These are phyloP conservation scores for Eonycteris spelaea DNA, from an alignment of 2,113 vertebrate genomes.

Conservation along the genomic window DNA sequence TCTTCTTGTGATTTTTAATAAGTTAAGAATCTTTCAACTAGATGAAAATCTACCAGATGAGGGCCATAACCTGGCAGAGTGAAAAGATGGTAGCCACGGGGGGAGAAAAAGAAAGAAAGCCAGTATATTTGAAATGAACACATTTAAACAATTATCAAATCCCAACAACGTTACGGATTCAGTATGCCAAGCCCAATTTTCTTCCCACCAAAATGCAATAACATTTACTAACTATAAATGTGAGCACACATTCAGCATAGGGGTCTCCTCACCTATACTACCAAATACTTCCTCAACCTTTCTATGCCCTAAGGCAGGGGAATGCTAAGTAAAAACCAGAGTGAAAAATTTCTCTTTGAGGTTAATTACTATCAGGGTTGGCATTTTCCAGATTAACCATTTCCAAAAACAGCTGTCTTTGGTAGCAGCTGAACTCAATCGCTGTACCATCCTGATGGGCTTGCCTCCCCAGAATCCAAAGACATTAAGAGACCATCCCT, in stretches of 20 bases:
- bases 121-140: neutral
- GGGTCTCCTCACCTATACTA: neutral
- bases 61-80: neutral
- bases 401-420: neutral
- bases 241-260: neutral
- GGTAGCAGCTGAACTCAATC: neutral
- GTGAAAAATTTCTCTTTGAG: neutral
- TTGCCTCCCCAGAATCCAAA: neutral
- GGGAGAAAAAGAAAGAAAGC: neutral
- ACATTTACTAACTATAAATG: conserved; percentile 2
- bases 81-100: neutral
- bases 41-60: neutral
- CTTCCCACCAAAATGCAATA: neutral
- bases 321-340: neutral
- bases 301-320: neutral
- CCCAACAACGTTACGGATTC: neutral
- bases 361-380: neutral
- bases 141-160: neutral
- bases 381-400: neutral
- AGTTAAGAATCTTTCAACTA: neutral
- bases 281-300: neutral
- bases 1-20: neutral
- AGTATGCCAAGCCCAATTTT: neutral
- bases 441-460: neutral
- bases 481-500: neutral